Evolutionary conservation across 1,140 invertebrate genomes (phyloP), one percentile per base, ranked within the genome.

Genomic region (Drosophila arawakana): DNA sequence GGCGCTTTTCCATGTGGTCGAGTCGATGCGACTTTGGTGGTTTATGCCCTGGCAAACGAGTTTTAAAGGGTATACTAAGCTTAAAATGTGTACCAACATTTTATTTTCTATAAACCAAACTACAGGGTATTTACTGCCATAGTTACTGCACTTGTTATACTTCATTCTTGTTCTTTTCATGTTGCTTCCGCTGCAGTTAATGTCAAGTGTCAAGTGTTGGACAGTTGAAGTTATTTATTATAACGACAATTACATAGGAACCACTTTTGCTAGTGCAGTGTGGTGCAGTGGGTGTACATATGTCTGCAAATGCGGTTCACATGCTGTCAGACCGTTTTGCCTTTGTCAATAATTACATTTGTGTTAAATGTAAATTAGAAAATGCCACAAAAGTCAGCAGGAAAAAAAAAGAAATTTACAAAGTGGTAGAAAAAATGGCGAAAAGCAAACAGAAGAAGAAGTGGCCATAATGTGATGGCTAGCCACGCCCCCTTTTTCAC

Each of bases 151-250:
- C 43, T 25, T 37, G 50, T 55, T 35, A 58, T 30, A 37, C 25
- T 50, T 70, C 13, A 39, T 43, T 50, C 37, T 62, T 44, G 66
- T 35, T 13, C 41, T 63, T 69, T 65, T 50, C 55, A 46, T 65
- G 63, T 57, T 37, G 80, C 70, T 88, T 88, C 84, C 83, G 83
- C 44, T 86, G 82, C 83, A 88, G 80, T 83, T 88, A 84, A 88
- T 88, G 83, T 88, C 83, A 88, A 88, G 83, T 88, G 83, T 88
- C 83, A 88, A 83, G 83, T 74, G 83, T 80, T 76, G 80, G 83
- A 88, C 84, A 88, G 83, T 78, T 88, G 84, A 88, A 75, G 83
- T 88, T 88, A 88, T 88, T 88, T 88, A 88, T 88, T 88, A 83
- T 88, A 89, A 89, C 80, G 84, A 88, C 83, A 89, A 88, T 89